These are phyloP conservation scores for Cricetomys ansorgei DNA, from an alignment of 2,113 vertebrate species.

Conservation along the genomic window DNA sequence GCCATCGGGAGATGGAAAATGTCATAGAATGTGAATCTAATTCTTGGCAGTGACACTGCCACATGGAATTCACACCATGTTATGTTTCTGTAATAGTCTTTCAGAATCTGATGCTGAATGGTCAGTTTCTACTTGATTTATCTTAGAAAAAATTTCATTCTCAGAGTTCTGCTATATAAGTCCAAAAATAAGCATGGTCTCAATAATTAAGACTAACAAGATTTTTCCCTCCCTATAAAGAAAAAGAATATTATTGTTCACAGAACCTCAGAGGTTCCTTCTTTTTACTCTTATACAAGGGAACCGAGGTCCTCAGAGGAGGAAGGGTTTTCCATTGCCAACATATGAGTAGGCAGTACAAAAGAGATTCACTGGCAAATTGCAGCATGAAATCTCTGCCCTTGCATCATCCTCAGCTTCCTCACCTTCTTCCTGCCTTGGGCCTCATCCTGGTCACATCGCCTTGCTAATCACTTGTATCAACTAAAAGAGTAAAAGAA, in stretches of 20 bases:
- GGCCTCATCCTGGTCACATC: background rate
- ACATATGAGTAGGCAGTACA: background rate
- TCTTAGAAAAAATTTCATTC: background rate
- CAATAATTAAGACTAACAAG: background rate
- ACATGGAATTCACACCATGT: background rate
- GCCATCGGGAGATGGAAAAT: background rate
- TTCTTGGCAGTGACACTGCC: background rate
- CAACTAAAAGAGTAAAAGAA: background rate
- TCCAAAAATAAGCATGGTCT: background rate
- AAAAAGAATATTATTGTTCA: background rate
- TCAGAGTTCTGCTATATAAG: background rate
- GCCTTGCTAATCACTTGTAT: background rate
- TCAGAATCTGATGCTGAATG: background rate
- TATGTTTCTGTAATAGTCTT: background rate
- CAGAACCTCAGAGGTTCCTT: background rate
- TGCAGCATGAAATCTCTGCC: background rate
- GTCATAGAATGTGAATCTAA: background rate
- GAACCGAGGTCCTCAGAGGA: no score
- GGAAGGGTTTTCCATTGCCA: background rate
- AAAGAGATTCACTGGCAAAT: background rate
- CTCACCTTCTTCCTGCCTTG: background rate
- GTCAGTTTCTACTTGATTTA: background rate
- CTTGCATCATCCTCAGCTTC: no score
- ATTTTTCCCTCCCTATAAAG: background rate
- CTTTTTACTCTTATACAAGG: background rate